Evolutionary conservation across 2,797 vertebrate genomes (phyloP), one percentile per base, ranked within the genome.

Genomic region (Melanotaenia parkinsoni): DNA sequence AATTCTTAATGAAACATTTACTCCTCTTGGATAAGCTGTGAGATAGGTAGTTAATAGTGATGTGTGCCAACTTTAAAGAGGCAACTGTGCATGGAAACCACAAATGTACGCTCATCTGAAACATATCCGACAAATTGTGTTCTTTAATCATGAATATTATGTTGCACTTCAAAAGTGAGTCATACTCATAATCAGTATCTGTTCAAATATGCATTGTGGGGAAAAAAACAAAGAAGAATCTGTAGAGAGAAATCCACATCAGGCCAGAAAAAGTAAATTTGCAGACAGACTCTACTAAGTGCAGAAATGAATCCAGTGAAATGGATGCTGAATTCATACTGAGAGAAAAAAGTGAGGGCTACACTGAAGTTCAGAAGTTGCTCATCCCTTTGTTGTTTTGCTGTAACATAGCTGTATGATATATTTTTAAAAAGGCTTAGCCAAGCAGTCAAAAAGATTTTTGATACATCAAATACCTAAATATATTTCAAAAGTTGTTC

Each of bases 171-270:
- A 70, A 43, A 70, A 61, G 45, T 70, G 33, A 64, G 62, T 28
- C 26, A 33, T 47, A 63, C 63, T 28, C 7, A 63, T 70, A 38
- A 70, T 77, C 47, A 38, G 32, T 66, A 13, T 67, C 57, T 69
- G 30, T 64, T 51, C 13, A 57, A 67, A 76, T 45, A 65, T 58
- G 54, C n/a, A 57, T 24, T 8, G 4, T 26, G 22, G 38, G 45
- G 8, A 47, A n/a, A 47, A 20, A 47, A 20, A 45, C 7, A 47
- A 47, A 30, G 50, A 61, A 51, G 40, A 64, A 59, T 63, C 53
- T 65, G 54, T 51, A 18, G 28, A 66, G 47, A 74, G 16, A 11
- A 75, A 82, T 76, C 62, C 73, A 74, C 38, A 58, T 63, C 54
- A 69, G 71, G 57, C 30, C 37, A 73, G 26, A 64, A 68, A 61